phyloP scores from a whole-genome alignment of 2,797 vertebrate genomes.

The Cercopithecus diana region DNA sequence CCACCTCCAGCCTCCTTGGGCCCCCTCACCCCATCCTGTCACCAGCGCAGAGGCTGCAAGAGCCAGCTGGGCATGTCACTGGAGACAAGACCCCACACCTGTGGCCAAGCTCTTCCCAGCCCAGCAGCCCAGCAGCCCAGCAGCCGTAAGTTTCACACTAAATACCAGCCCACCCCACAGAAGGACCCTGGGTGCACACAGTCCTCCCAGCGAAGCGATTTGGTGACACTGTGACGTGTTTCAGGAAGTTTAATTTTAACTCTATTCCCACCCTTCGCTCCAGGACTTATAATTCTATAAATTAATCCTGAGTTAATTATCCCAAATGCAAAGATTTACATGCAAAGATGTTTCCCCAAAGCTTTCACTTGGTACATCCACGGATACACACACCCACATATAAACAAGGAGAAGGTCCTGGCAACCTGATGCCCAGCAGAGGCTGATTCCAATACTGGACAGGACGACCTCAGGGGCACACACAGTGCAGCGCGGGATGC shows the following conservation, averaged over 20 bases:
- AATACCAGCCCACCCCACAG: background rate
- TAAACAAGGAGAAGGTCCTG: no score
- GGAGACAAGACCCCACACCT: background rate
- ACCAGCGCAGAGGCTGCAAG: background rate
- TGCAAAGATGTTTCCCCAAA: background rate
- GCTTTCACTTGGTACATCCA: background rate
- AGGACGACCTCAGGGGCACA: rapidly evolving
- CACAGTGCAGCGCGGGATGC: rapidly evolving
- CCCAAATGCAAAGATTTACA: background rate
- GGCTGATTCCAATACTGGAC: rapidly evolving
- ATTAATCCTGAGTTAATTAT: background rate
- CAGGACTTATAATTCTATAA: background rate
- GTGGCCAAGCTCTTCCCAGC: background rate
- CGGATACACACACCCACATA: background rate
- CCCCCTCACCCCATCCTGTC: background rate
- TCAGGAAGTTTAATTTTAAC: background rate
- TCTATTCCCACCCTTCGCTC: background rate
- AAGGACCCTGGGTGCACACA: no score
- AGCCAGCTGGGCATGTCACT: background rate
- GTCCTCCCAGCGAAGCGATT: background rate
- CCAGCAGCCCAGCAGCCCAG: no score
- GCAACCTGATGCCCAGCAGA: background rate
- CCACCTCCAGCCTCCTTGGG: background rate
- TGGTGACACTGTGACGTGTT: background rate
- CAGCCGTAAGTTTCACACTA: no score